Percentiles rank a stretch among this genome's conserved stretches.
phyloP scores from a whole-genome alignment of 1,140 invertebrate species.

The Hycleus phaleratus region DNA sequence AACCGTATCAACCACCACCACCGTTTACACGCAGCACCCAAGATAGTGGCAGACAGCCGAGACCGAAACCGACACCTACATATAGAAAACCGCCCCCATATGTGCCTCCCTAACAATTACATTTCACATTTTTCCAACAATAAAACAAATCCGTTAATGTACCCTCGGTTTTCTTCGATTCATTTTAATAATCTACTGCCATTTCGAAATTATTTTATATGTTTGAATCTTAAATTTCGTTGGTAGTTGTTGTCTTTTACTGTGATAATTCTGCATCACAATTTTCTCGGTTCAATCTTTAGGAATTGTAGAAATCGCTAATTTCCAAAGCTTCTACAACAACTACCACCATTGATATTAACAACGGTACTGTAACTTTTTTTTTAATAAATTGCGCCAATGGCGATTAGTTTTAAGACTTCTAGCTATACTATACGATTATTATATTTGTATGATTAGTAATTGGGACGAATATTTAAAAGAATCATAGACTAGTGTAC shows the following conservation, averaged over 20 bases:
- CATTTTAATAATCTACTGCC: background rate
- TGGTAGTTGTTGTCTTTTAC: constrained; percentile 3
- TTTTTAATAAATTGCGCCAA: constrained; percentile 4
- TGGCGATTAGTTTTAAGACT: constrained; percentile 3
- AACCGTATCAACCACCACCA: constrained; percentile 56
- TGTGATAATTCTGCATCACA: constrained; percentile 2
- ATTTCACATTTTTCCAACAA: constrained; percentile 35
- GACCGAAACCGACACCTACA: constrained; percentile 73
- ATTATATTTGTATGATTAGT: constrained; percentile 10
- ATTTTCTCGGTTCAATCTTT: too few relatives aligned
- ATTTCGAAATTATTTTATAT: background rate
- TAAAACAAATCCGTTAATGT: constrained; percentile 12
- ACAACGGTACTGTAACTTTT: constrained; percentile 3
- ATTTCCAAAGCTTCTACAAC: background rate
- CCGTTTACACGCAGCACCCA: constrained; percentile 46
- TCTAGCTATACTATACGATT: background rate
- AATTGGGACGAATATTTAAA: constrained; percentile 4
- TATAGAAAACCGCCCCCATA: constrained; percentile 88
- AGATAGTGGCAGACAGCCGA: constrained; percentile 55
- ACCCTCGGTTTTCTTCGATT: background rate
- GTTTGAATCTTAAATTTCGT: too few relatives aligned
- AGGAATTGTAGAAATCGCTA: too few relatives aligned
- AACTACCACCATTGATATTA: constrained; percentile 5
- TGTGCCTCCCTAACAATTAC: constrained; percentile 73
- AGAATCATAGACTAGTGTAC: background rate